Percentiles rank a stretch among this genome's conserved stretches.
These are phyloP conservation scores for Trachelus iudaicus DNA, from an alignment of 2,888 invertebrate genomes.

Conservation along the genomic window DNA sequence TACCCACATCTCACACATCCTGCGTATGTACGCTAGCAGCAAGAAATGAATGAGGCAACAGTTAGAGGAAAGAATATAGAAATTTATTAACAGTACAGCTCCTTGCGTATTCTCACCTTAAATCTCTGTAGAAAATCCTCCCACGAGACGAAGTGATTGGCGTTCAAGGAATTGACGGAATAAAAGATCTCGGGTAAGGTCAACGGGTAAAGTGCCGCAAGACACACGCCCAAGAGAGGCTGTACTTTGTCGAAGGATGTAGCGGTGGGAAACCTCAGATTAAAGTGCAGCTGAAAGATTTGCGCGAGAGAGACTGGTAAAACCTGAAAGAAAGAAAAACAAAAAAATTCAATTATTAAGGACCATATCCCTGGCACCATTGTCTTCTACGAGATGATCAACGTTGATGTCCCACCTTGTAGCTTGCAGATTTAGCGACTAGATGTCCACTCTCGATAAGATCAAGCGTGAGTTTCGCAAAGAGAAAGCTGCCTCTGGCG, in stretches of 20 bases:
- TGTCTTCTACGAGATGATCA: not conserved
- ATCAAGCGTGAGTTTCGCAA: conserved; percentile 90
- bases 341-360: not conserved
- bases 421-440: conserved; percentile 92
- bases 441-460: conserved; percentile 91
- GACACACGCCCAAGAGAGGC: conserved; percentile 88
- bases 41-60: not conserved
- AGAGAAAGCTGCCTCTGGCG: conserved; percentile 91
- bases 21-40: not conserved
- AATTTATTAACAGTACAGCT: not conserved
- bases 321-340: conserved; percentile 60
- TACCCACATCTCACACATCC: not conserved
- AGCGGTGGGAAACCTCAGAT: conserved; percentile 89
- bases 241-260: conserved; percentile 91
- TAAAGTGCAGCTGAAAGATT: conserved; percentile 92
- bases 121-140: conserved; percentile 91
- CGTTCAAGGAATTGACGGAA: conserved; percentile 88
- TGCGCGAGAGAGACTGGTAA: conserved; percentile 89
- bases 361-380: not conserved
- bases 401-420: conserved; percentile 72
- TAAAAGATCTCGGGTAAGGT: conserved; percentile 92
- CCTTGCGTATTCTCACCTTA: conserved; percentile 65
- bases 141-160: conserved; percentile 85
- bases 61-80: not conserved
- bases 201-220: conserved; percentile 91